These are phyloP conservation scores for Lophius americanus DNA, from an alignment of 2,797 vertebrate genomes.

Conservation along the genomic window DNA sequence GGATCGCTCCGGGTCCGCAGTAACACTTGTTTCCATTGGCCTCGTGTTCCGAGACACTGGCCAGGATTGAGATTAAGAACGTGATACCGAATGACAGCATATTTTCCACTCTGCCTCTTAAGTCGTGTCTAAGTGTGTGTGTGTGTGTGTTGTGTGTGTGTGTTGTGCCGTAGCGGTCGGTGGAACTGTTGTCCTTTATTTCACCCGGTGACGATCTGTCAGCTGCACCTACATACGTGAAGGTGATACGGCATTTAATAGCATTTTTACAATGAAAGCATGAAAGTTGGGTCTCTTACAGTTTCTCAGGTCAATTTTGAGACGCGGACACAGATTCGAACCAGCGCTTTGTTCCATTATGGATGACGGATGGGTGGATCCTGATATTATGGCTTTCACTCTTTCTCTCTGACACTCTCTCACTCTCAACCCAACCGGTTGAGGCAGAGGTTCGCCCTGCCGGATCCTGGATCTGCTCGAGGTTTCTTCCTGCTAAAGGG, in stretches of 20 bases:
- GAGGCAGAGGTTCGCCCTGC: no score
- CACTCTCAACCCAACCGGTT: no score
- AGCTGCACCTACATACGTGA: not conserved
- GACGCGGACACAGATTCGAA: no score
- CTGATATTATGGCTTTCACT: no score
- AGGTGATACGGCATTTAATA: no score
- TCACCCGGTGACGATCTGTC: not conserved
- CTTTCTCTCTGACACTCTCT: no score
- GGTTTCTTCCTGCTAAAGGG: no score
- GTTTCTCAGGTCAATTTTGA: no score
- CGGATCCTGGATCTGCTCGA: no score
- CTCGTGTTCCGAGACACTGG: conserved; percentile 30
- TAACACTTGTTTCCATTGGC: conserved; percentile 68
- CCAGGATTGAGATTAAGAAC: conserved; percentile 53
- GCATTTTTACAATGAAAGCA: no score
- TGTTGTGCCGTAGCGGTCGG: conserved; percentile 6
- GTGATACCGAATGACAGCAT: conserved; percentile 61
- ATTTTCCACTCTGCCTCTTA: conserved; percentile 55
- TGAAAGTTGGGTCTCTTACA: not conserved
- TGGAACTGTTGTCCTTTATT: conserved; percentile 16
- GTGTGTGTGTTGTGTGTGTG: not conserved
- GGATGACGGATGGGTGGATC: no score
- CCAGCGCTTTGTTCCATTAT: no score
- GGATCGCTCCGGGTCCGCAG: conserved; percentile 38
- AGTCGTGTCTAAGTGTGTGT: conserved; percentile 28